Evolutionary conservation across 1,140 invertebrate species (phyloP).

Genomic region (Bombus polaris): DNA sequence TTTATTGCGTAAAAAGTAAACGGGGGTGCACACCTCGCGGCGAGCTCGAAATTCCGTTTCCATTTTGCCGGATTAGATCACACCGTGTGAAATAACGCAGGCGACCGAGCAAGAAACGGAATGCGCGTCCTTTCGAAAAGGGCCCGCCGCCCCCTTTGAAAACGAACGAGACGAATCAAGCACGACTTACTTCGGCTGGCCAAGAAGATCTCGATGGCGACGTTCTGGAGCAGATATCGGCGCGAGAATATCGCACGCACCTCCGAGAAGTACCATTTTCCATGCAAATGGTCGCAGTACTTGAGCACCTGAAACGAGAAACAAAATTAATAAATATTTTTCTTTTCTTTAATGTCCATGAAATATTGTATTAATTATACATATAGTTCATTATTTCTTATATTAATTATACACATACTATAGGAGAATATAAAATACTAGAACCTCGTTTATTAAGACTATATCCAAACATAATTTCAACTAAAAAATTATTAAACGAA

Average conservation of each 20-base stretch:
- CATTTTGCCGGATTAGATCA: constrained; percentile 68
- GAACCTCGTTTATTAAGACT: not conserved
- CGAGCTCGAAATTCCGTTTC: constrained; percentile 76
- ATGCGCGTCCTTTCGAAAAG: constrained; percentile 49
- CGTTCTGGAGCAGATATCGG: constrained; percentile 97
- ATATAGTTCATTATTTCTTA: no score
- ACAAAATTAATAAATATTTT: not conserved
- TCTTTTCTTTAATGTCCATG: not conserved
- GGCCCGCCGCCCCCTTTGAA: constrained; percentile 27
- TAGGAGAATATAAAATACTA: not conserved
- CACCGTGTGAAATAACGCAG: constrained; percentile 75
- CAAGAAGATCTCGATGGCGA: constrained; percentile 99
- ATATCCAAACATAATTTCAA: no score
- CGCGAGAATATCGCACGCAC: constrained; percentile 99
- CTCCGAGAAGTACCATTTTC: constrained; percentile 99
- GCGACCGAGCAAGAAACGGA: constrained; percentile 72
- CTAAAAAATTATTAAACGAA: not conserved
- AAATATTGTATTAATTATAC: not conserved
- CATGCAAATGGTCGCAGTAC: constrained; percentile 98
- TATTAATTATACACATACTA: no score
- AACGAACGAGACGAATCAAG: constrained; percentile 43
- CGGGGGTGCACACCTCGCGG: constrained; percentile 74
- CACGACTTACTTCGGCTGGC: constrained; percentile 96
- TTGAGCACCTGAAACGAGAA: constrained; percentile 91
- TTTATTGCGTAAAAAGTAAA: constrained; percentile 79